Conservation (phyloP, 2,888 invertebrate species). For the Tenodera sinensis region DNA sequence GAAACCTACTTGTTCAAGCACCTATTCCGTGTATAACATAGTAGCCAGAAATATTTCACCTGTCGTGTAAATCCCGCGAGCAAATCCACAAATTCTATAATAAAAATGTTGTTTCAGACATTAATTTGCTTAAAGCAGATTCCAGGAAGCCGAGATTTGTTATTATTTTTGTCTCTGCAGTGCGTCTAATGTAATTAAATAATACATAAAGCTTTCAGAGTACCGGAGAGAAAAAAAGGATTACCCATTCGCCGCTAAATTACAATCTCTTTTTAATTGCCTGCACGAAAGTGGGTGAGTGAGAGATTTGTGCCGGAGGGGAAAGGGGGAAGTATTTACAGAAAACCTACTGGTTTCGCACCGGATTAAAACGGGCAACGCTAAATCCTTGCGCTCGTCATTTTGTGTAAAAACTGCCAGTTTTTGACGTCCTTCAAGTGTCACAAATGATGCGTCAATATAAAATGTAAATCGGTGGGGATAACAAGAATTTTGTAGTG, state of each 20-base stretch:
- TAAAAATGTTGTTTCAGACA: not conserved
- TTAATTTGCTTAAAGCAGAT: not conserved
- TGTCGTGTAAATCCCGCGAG: too few relatives aligned
- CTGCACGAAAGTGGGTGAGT: not conserved
- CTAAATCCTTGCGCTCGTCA: not conserved
- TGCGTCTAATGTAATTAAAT: slow-evolving; percentile 10
- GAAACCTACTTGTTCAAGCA: too few relatives aligned
- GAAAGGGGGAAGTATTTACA: not conserved
- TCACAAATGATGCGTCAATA: too few relatives aligned
- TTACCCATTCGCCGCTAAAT: not conserved
- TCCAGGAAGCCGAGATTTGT: not conserved
- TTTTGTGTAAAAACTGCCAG: not conserved
- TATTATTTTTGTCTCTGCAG: not conserved
- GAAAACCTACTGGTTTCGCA: not conserved
- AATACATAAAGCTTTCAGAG: not conserved
- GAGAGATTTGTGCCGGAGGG: not conserved
- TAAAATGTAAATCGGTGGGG: too few relatives aligned
- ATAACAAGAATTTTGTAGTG: too few relatives aligned
- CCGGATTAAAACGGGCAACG: not conserved
- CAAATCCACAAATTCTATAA: not conserved
- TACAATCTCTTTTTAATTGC: slow-evolving; percentile 19
- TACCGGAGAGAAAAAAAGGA: not conserved
- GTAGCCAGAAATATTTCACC: too few relatives aligned
- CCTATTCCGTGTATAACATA: too few relatives aligned
- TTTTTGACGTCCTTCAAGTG: not conserved